Base-by-base conservation (phyloP, 2,797 vertebrate genomes). In the Amphiprion clarkii region DNA sequence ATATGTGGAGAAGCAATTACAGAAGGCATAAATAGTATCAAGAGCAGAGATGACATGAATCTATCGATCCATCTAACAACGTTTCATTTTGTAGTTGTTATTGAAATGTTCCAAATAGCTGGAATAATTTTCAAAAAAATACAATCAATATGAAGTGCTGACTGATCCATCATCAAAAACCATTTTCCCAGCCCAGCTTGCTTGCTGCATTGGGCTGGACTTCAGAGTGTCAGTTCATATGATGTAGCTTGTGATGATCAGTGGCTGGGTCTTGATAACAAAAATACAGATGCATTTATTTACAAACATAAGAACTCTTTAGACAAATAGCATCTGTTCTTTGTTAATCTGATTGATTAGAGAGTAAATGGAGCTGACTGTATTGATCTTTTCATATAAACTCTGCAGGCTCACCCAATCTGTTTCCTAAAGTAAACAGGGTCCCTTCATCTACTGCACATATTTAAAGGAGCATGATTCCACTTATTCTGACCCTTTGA, bases 401-500 rank as follows among this genome's bases (percentile, higher is more conserved):
- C 58, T 63, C 72, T 67, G 40, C 74, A 60, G 33, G 2, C 67
- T 80, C 59, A 29, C 46, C 11, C 63, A 55, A 27, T 78, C 71
- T 48, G 21, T 78, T 87, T 67, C 49, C 55, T 46, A 65, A 73
- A 68, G 49, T 39, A 70, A 86, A 70, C 62, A 60, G 39, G 52
- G 53, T 40, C 42, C 44, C 62, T 60, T 73, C 70, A 59, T 75
- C 55, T 31, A 10, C 56, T 3, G 40, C 16, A 1, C 61, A 56
- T 49, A 49, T 71, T 78, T 63, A 67, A 57, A 65, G 63, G 65
- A 64, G 29, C 63, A 46, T 60, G 39, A 71, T 60, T 81, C 60
- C 49, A 76, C 36, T 1, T 69, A 39, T 39, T 39, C 46, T 0
- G n/a, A 84, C 72, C 71, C 86, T 90, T 90, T 91, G 86, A 90